Evolutionary conservation across 2,888 invertebrate genomes (phyloP).

Genomic region (Chloroclystis v-ata): DNA sequence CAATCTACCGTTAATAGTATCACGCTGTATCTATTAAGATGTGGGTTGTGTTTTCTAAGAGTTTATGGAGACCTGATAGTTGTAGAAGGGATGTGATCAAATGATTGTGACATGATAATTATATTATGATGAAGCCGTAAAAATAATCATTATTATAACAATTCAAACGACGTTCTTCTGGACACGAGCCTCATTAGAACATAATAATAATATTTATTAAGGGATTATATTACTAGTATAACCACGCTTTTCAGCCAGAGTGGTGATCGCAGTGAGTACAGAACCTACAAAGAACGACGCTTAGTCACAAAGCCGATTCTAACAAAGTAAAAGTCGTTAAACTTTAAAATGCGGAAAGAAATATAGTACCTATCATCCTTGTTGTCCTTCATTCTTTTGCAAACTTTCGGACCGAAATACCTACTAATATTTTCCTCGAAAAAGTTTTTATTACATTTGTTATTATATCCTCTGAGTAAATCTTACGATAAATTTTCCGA

Average conservation of each 20-base stretch:
- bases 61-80: not conserved
- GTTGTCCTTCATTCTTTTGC: slow-evolving; percentile 46
- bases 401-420: slow-evolving; percentile 44
- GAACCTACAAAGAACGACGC: too few relatives aligned
- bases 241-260: too few relatives aligned
- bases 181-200: too few relatives aligned
- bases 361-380: slow-evolving; percentile 35
- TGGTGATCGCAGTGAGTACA: too few relatives aligned
- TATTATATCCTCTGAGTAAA: slow-evolving; percentile 45
- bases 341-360: slow-evolving; percentile 41
- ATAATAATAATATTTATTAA: too few relatives aligned
- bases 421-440: slow-evolving; percentile 47
- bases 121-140: too few relatives aligned
- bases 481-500: slow-evolving; percentile 40
- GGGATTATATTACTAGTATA: too few relatives aligned
- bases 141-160: too few relatives aligned
- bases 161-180: too few relatives aligned
- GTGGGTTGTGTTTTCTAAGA: not conserved
- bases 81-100: too few relatives aligned
- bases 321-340: slow-evolving; percentile 37
- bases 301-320: slow-evolving; percentile 30
- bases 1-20: slow-evolving; percentile 43
- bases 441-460: slow-evolving; percentile 56
- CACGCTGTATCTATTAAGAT: slow-evolving; percentile 11
- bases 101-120: too few relatives aligned